phyloP scores from a whole-genome alignment of 2,888 invertebrate species.

The Argyra leucocephala region DNA sequence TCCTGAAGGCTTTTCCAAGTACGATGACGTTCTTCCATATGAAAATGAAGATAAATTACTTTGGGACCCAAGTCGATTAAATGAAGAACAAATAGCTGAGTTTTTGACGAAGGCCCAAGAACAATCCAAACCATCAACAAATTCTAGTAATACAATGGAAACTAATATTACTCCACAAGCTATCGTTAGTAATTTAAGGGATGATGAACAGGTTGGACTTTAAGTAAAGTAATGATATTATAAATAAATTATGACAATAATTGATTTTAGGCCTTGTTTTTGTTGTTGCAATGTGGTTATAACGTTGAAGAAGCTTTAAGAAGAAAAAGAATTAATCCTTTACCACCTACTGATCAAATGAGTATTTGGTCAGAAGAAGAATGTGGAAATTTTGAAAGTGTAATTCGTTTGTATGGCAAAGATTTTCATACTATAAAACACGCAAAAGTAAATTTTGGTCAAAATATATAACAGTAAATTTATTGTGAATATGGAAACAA shows the following conservation, averaged over 20 bases:
- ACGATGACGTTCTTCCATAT: constrained; percentile 88
- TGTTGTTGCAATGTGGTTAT: constrained; percentile 87
- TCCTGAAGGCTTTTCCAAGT: constrained; percentile 82
- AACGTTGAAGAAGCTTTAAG: constrained; percentile 88
- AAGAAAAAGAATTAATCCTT: constrained; percentile 63
- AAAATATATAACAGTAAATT: neutral
- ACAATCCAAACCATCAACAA: constrained; percentile 13
- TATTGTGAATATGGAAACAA: neutral
- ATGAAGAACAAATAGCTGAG: constrained; percentile 64
- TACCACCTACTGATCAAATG: constrained; percentile 58
- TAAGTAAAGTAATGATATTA: neutral
- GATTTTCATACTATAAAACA: constrained; percentile 91
- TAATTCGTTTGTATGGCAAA: constrained; percentile 86
- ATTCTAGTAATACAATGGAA: constrained; percentile 20
- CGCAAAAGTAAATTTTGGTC: constrained; percentile 55
- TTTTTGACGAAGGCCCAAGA: constrained; percentile 53
- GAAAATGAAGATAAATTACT: constrained; percentile 91
- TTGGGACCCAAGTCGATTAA: constrained; percentile 79
- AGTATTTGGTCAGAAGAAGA: constrained; percentile 96
- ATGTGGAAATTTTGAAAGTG: constrained; percentile 92
- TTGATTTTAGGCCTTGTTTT: constrained; percentile 58
- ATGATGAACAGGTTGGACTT: constrained; percentile 59
- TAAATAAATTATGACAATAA: neutral
- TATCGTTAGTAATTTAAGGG: constrained; percentile 67
- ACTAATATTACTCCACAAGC: constrained; percentile 45